phyloP scores from a whole-genome alignment of 1,140 invertebrate species.

The Planococcus citri region DNA sequence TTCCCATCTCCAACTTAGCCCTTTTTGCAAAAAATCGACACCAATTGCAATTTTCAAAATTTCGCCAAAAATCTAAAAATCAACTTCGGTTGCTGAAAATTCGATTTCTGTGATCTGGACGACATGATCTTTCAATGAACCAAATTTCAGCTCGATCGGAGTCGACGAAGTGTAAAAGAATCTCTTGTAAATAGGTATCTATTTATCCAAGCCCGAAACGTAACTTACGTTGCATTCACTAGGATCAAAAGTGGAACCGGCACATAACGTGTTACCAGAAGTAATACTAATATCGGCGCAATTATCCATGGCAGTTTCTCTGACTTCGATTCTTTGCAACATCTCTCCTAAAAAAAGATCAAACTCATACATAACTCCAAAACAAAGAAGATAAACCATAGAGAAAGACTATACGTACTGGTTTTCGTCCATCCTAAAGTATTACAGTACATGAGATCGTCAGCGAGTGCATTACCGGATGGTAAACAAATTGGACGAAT shows the following conservation, averaged over 20 bases:
- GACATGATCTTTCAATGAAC: too few species aligned
- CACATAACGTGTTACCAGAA: constrained; percentile 64
- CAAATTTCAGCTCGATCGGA: too few species aligned
- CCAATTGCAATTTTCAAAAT: too few species aligned
- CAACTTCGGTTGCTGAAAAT: too few species aligned
- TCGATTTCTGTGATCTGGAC: too few species aligned
- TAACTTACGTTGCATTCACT: constrained; percentile 63
- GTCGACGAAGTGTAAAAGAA: too few species aligned
- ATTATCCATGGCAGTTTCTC: constrained; percentile 56
- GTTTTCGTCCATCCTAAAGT: constrained; percentile 71
- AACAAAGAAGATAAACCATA: neutral
- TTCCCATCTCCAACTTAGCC: too few species aligned
- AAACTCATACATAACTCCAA: too few species aligned
- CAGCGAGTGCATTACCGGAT: constrained; percentile 20
- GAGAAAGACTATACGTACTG: constrained; percentile 33
- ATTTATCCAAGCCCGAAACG: too few species aligned
- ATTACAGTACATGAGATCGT: constrained; percentile 48
- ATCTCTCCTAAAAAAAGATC: constrained; percentile 51
- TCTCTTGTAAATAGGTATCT: too few species aligned
- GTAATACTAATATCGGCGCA: constrained; percentile 74
- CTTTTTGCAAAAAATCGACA: too few species aligned
- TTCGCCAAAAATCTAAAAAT: too few species aligned
- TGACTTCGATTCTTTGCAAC: constrained; percentile 60
- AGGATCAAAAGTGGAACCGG: constrained; percentile 61
- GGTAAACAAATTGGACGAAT: constrained; percentile 69